These are phyloP conservation scores for Lasioglossum zephyrum DNA, from an alignment of 2,888 invertebrate genomes.

Conservation along the genomic window DNA sequence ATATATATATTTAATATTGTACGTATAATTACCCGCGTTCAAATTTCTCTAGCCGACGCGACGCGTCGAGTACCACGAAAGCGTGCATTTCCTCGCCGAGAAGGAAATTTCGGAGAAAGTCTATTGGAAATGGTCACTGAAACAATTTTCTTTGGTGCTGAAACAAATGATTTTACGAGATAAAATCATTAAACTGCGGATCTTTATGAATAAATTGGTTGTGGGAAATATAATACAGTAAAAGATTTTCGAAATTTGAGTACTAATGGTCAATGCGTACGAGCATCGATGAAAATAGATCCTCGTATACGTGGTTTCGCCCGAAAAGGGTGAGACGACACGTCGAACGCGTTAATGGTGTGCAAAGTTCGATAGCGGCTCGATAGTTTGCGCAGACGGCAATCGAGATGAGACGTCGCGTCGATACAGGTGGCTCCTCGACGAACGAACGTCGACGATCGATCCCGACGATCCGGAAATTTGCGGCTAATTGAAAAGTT, in stretches of 20 bases:
- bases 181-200: too few species aligned
- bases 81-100: neutral
- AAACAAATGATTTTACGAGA: too few species aligned
- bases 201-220: too few species aligned
- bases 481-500: conserved; percentile 61
- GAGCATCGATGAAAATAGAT: neutral
- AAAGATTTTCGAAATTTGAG: too few species aligned
- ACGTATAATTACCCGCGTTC: conserved; percentile 1
- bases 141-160: too few species aligned
- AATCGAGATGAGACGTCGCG: conserved; percentile 23
- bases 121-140: too few species aligned
- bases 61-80: conserved; percentile 8
- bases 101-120: too few species aligned
- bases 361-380: neutral
- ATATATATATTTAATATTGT: neutral
- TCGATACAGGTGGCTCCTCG: neutral
- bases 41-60: conserved; percentile 3
- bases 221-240: too few species aligned
- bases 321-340: neutral
- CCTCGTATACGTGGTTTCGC: neutral
- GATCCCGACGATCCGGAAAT: conserved; percentile 52
- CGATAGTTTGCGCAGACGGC: conserved; percentile 15
- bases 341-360: neutral
- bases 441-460: conserved; percentile 13
- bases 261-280: neutral